These are phyloP conservation scores for Oncopodura yosiiana DNA, from an alignment of 1,140 invertebrate species.

Conservation along the genomic window DNA sequence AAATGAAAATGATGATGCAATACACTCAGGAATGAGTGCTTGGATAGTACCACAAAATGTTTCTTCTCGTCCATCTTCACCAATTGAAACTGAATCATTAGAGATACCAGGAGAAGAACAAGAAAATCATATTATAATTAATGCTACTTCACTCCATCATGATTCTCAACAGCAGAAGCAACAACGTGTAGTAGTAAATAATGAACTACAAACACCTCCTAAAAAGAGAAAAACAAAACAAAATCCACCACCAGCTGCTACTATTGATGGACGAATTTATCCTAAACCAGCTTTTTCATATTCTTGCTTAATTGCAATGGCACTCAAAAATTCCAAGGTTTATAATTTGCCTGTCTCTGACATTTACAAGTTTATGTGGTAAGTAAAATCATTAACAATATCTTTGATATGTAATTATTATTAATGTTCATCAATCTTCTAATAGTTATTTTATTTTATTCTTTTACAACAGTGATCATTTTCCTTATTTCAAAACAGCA, in stretches of 20 bases:
- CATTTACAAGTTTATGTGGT: slow-evolving; percentile 98
- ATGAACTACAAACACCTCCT: slow-evolving; percentile 25
- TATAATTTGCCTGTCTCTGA: slow-evolving; percentile 93
- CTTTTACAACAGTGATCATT: slow-evolving; percentile 78
- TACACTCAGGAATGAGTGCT: slow-evolving; percentile 2
- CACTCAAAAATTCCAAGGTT: slow-evolving; percentile 86
- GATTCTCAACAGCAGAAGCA: no score
- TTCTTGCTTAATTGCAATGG: slow-evolving; percentile 93
- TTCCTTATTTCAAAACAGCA: slow-evolving; percentile 94
- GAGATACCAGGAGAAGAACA: slow-evolving; percentile 31
- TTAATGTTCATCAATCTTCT: slow-evolving; percentile 6
- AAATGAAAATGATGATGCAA: slow-evolving; percentile 25
- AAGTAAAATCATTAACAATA: no score
- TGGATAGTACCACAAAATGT: slow-evolving; percentile 22
- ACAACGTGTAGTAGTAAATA: no score
- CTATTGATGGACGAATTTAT: slow-evolving; percentile 59
- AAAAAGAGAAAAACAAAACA: slow-evolving; percentile 34
- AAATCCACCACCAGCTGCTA: slow-evolving; percentile 36
- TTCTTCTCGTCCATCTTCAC: slow-evolving; percentile 18
- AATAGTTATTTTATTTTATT: slow-evolving; percentile 35
- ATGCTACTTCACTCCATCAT: no score
- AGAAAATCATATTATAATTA: slow-evolving; percentile 24
- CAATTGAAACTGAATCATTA: slow-evolving; percentile 17
- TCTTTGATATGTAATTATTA: slow-evolving; percentile 9
- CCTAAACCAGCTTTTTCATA: slow-evolving; percentile 97